phyloP scores from a whole-genome alignment of 2,113 vertebrate genomes.

The Mus musculus region DNA sequence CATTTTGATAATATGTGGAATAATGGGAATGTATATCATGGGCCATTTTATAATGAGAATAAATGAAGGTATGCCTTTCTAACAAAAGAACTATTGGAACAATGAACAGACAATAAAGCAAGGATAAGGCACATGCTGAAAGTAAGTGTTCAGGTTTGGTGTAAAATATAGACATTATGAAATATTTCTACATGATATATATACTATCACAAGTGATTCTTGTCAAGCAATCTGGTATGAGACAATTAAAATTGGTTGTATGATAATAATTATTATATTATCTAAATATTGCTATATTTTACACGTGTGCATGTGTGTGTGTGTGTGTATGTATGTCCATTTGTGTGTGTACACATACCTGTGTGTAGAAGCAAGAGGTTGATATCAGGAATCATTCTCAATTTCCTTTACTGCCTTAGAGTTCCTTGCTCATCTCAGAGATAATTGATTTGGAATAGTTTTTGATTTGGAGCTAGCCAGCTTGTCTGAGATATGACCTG shows the following conservation, averaged over 20 bases:
- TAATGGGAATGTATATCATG: not conserved
- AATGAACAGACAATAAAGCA: not conserved
- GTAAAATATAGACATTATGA: not conserved
- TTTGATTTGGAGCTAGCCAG: not conserved
- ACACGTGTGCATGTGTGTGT: not conserved
- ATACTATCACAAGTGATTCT: not conserved
- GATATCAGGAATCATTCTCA: not conserved
- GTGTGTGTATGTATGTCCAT: not conserved
- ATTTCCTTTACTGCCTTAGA: not conserved
- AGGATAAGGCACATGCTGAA: not conserved
- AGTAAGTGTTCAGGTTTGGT: not conserved
- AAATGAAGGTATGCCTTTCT: not conserved
- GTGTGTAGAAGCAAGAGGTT: not conserved
- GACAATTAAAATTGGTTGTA: not conserved
- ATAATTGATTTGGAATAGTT: not conserved
- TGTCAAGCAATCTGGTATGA: not conserved
- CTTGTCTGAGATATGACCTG: too few relatives aligned
- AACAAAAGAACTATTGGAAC: not conserved
- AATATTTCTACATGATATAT: not conserved
- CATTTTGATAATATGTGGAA: slow-evolving; percentile 26
- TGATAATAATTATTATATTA: not conserved
- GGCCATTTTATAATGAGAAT: not conserved
- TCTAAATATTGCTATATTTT: not conserved
- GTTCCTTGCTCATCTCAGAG: not conserved
- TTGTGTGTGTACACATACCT: not conserved